These are phyloP conservation scores for Cerceris ruficornis DNA, from an alignment of 2,888 invertebrate genomes.

Conservation along the genomic window DNA sequence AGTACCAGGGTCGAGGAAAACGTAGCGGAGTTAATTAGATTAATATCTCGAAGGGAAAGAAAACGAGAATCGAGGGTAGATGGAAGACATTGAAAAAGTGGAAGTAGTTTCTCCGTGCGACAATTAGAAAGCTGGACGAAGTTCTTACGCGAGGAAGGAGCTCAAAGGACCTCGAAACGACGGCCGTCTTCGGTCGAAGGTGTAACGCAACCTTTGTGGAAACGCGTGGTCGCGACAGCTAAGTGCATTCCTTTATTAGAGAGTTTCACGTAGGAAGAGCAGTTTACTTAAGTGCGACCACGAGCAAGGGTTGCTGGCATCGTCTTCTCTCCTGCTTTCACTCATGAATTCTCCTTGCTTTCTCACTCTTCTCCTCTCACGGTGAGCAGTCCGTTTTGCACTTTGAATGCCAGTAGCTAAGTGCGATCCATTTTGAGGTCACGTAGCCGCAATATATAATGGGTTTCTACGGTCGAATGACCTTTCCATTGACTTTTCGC, in stretches of 20 bases:
- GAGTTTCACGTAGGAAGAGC: conserved; percentile 46
- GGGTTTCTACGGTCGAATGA: conserved; percentile 27
- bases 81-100: background rate
- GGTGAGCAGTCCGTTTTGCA: conserved; percentile 56
- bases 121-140: background rate
- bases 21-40: too few species aligned
- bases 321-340: too few species aligned
- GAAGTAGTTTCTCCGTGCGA: background rate
- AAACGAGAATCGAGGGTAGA: too few species aligned
- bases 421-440: conserved; percentile 59
- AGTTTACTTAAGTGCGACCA: conserved; percentile 66
- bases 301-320: conserved; percentile 26
- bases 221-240: conserved; percentile 44
- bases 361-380: conserved; percentile 15
- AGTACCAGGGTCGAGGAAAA: too few species aligned
- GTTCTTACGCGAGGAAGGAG: background rate
- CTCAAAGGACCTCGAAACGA: conserved; percentile 41
- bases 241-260: conserved; percentile 70
- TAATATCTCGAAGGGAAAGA: too few species aligned
- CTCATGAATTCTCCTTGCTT: too few species aligned
- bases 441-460: conserved; percentile 35
- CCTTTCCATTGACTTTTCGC: conserved; percentile 18
- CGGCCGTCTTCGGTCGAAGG: conserved; percentile 16
- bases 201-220: conserved; percentile 44
- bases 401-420: conserved; percentile 60